A percentile compares a stretch with the other conserved stretches of the same genome.
Conservation (phyloP, 2,888 invertebrate species). For the Bhutanitis thaidina region DNA sequence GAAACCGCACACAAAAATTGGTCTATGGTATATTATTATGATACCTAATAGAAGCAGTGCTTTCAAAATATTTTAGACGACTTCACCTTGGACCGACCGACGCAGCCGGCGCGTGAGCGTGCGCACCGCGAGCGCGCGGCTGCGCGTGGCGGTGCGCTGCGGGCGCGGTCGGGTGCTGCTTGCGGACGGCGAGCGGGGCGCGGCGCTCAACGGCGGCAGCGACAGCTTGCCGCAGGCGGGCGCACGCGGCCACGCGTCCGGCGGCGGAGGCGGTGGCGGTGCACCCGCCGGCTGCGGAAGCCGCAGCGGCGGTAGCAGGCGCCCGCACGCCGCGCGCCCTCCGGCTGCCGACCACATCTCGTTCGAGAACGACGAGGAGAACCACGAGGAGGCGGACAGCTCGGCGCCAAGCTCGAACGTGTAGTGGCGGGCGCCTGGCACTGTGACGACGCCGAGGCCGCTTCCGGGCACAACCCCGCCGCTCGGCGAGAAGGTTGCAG, state of each 20-base stretch:
- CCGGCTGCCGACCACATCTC: conserved; percentile 47
- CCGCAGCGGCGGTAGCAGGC: conserved; percentile 55
- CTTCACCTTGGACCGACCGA: conserved; percentile 28
- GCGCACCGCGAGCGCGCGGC: conserved; percentile 32
- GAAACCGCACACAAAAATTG: no score
- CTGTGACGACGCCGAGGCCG: conserved; percentile 22
- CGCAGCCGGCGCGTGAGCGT: conserved; percentile 34
- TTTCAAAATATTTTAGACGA: no score
- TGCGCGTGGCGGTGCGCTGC: conserved; percentile 29
- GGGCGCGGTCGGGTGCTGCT: conserved; percentile 25
- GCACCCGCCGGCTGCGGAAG: conserved; percentile 29
- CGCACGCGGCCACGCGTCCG: conserved; percentile 1
- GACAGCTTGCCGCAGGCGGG: conserved; percentile 23
- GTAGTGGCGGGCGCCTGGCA: conserved; percentile 37
- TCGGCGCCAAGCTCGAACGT: conserved; percentile 31
- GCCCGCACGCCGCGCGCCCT: conserved; percentile 32
- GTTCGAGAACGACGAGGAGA: conserved; percentile 50
- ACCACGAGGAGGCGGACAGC: conserved; percentile 38
- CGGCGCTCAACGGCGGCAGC: conserved; percentile 32
- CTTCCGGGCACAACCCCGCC: neutral
- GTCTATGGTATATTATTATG: no score
- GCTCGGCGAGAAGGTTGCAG: conserved; percentile 25
- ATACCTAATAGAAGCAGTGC: no score
- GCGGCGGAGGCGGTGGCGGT: conserved; percentile 5
- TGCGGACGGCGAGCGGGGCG: conserved; percentile 28